These are phyloP conservation scores for Poeciliopsis gracilis DNA, from an alignment of 2,797 vertebrate genomes.

Conservation along the genomic window DNA sequence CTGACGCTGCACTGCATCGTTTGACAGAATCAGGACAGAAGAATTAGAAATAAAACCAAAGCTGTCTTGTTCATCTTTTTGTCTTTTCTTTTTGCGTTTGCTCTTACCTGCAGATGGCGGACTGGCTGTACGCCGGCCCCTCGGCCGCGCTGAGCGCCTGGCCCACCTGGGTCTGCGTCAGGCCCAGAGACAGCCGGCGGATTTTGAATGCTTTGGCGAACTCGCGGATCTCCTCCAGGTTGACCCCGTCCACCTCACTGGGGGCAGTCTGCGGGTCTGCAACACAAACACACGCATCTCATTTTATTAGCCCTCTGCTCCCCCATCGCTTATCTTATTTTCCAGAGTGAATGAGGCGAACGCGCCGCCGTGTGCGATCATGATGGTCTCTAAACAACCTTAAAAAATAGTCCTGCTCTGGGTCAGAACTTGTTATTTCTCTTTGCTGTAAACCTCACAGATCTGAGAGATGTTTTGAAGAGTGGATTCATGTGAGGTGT, in stretches of 20 bases:
- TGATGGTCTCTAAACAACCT: slow-evolving; percentile 41
- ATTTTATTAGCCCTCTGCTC: slow-evolving; percentile 64
- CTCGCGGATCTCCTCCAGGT: slow-evolving; percentile 99
- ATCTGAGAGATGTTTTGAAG: slow-evolving; percentile 44
- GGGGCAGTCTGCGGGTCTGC: slow-evolving; percentile 95
- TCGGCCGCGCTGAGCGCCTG: slow-evolving; percentile 98
- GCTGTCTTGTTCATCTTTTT: neutral
- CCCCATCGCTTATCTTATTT: slow-evolving; percentile 36
- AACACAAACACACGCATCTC: slow-evolving; percentile 66
- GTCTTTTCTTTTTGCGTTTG: neutral
- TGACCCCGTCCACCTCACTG: slow-evolving; percentile 98
- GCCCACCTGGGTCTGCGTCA: slow-evolving; percentile 99
- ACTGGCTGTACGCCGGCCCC: slow-evolving; percentile 99
- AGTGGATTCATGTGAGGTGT: slow-evolving; percentile 49
- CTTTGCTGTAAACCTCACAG: slow-evolving; percentile 39
- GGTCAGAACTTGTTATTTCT: slow-evolving; percentile 57
- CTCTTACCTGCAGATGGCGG: slow-evolving; percentile 99
- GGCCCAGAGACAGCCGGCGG: slow-evolving; percentile 97
- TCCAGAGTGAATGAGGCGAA: slow-evolving; percentile 56
- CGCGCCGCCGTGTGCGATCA: slow-evolving; percentile 44
- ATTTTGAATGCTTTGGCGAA: slow-evolving; percentile 99
- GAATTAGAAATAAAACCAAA: slow-evolving; percentile 16
- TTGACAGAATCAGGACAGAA: slow-evolving; percentile 51
- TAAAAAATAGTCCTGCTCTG: slow-evolving; percentile 35
- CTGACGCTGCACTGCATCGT: slow-evolving; percentile 30